Conservation (phyloP, 53 echinoderm and acorn worm genomes). For the Antedon mediterranea region DNA sequence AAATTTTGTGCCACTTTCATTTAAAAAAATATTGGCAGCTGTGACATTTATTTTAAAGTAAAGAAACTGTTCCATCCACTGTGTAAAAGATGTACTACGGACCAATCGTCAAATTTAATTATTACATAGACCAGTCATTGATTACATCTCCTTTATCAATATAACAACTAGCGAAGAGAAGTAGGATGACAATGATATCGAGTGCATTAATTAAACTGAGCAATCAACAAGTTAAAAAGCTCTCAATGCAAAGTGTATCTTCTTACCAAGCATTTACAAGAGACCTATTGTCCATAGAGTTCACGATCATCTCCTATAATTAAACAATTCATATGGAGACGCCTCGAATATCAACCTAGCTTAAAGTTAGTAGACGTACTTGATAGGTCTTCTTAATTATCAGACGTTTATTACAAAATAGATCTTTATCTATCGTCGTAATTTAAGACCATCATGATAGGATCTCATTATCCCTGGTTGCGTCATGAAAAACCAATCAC, state of each 20-base stretch:
- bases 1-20: no score
- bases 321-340: not conserved
- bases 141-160: not conserved
- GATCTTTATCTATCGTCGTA: not conserved
- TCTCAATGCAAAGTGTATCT: not conserved
- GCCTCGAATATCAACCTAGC: not conserved
- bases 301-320: not conserved
- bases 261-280: not conserved
- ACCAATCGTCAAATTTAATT: not conserved
- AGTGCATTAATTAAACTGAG: not conserved
- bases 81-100: no score
- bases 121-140: not conserved
- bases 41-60: no score
- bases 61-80: no score
- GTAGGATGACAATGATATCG: not conserved
- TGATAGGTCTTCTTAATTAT: not conserved
- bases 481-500: not conserved
- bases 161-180: not conserved
- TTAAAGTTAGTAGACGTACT: not conserved
- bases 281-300: not conserved
- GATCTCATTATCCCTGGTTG: not conserved
- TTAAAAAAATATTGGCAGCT: no score
- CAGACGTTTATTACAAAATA: not conserved
- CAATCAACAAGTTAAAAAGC: not conserved
- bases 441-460: not conserved